These are phyloP conservation scores for Grantiella picta DNA, from an alignment of 2,113 vertebrate genomes.

Conservation along the genomic window DNA sequence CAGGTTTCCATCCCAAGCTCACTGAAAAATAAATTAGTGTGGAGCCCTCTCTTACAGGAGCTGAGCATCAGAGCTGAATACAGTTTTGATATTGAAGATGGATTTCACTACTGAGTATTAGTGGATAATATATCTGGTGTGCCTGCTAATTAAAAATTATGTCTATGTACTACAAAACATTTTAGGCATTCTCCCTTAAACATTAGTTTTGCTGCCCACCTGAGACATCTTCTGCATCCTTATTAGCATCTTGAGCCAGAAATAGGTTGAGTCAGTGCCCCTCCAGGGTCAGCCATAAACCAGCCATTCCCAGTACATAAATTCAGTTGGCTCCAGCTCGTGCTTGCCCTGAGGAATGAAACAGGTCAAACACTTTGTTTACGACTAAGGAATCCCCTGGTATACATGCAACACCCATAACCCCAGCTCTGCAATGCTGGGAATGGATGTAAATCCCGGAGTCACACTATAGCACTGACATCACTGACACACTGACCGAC, in stretches of 20 bases:
- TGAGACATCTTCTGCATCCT: constrained; percentile 42
- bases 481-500: not conserved
- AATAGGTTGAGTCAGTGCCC: constrained; percentile 21
- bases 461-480: not conserved
- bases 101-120: not conserved
- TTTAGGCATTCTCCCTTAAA: not conserved
- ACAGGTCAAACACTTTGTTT: constrained; percentile 63
- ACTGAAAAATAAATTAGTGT: not conserved
- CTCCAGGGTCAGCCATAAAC: constrained; percentile 45
- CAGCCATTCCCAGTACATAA: constrained; percentile 56
- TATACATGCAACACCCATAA: not conserved
- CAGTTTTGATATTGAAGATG: not conserved
- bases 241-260: constrained; percentile 60
- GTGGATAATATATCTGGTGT: not conserved
- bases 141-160: constrained; percentile 60
- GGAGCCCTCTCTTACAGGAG: not conserved
- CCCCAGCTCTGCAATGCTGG: constrained; percentile 12
- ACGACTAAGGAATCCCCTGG: constrained; percentile 15
- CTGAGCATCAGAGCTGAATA: not conserved
- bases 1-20: not conserved
- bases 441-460: constrained; percentile 7
- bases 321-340: constrained; percentile 25
- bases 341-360: constrained; percentile 27
- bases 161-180: constrained; percentile 7
- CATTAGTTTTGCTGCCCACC: constrained; percentile 3